Conservation (phyloP, 1,140 invertebrate species). For the Rhynchophorus ferrugineus region DNA sequence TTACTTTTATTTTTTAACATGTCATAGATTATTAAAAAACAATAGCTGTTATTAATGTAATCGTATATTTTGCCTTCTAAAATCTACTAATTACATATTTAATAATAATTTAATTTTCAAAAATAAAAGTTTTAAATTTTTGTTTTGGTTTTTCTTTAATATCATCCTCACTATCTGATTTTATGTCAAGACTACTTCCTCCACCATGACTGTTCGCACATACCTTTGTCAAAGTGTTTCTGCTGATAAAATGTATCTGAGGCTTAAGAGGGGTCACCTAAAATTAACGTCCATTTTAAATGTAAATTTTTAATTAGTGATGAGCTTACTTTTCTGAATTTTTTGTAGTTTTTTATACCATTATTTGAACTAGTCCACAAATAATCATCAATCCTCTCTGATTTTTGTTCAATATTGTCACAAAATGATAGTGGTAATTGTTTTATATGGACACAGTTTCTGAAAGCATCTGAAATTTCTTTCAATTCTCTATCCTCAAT, state of each 20-base stretch:
- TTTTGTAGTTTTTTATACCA: constrained; percentile 19
- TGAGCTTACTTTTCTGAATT: constrained; percentile 19
- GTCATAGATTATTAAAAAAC: too few relatives aligned
- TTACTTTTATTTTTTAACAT: too few relatives aligned
- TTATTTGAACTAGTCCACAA: background rate
- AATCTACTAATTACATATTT: background rate
- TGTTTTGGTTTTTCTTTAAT: too few relatives aligned
- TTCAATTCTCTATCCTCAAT: constrained; percentile 12
- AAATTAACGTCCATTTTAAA: too few relatives aligned
- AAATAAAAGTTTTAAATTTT: background rate
- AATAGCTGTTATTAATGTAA: too few relatives aligned
- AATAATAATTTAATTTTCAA: background rate
- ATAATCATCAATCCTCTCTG: background rate
- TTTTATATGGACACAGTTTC: constrained; percentile 9
- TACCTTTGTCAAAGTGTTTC: constrained; percentile 1
- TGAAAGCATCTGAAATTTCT: constrained; percentile 13
- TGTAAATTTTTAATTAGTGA: too few relatives aligned
- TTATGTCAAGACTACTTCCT: too few relatives aligned
- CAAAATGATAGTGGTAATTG: too few relatives aligned
- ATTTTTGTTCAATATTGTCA: background rate
- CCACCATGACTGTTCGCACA: background rate
- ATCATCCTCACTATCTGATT: too few relatives aligned
- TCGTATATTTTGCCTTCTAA: too few relatives aligned
- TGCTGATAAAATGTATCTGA: constrained; percentile 7
- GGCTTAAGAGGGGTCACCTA: constrained; percentile 12